Conservation (phyloP, 2,113 vertebrate species). For the Sialia sialis region DNA sequence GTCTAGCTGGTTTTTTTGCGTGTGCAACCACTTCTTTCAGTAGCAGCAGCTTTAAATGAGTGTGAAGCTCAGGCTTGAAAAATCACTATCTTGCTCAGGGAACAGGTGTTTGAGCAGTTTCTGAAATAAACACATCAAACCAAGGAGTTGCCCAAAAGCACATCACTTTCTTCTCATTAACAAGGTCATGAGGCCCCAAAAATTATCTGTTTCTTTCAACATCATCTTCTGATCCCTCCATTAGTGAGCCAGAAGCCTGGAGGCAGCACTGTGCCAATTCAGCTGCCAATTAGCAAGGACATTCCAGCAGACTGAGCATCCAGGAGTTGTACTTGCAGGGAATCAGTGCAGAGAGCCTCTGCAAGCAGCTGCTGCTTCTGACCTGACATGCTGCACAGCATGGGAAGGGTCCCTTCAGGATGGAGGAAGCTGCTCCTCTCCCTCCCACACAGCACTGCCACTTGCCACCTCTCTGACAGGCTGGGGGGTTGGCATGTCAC, state of each 20-base stretch:
- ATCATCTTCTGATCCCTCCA: background rate
- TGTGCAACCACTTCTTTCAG: background rate
- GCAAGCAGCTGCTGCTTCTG: accelerated
- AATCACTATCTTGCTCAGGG: background rate
- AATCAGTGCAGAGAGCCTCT: accelerated
- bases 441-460: background rate
- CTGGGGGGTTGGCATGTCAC: background rate
- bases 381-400: background rate
- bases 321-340: accelerated
- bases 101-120: background rate
- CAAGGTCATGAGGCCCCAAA: background rate
- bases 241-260: background rate
- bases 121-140: background rate
- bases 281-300: background rate
- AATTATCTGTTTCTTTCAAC: background rate
- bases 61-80: background rate
- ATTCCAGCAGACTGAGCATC: background rate
- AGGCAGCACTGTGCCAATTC: background rate
- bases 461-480: background rate
- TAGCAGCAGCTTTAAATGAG: constrained; percentile 3
- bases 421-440: background rate
- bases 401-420: background rate
- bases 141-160: background rate
- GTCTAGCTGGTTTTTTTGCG: background rate
- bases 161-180: background rate